Evolutionary conservation across 2,888 invertebrate species (phyloP).

Genomic region (Zootermopsis nevadensis): DNA sequence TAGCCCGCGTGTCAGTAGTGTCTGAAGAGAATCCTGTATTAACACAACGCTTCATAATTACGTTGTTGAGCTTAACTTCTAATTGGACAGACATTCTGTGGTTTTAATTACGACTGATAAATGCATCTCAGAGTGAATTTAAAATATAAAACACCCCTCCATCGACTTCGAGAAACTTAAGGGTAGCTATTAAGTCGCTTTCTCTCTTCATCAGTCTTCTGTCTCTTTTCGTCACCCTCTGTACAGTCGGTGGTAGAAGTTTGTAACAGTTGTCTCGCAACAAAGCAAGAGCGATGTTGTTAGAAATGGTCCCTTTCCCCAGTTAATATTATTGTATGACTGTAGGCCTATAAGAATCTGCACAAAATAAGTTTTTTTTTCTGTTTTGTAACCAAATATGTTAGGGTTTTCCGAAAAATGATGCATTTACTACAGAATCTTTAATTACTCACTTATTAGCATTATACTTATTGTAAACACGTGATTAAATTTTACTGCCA

Average conservation of each 20-base stretch:
- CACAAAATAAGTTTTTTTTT: no score
- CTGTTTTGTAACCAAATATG: no score
- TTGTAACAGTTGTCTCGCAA: background rate
- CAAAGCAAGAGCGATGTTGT: background rate
- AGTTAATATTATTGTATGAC: background rate
- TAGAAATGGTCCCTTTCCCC: background rate
- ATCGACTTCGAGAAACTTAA: conserved; percentile 1
- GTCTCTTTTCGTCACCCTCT: background rate
- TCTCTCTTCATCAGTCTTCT: background rate
- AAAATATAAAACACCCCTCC: background rate
- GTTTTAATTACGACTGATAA: conserved; percentile 22
- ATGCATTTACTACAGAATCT: no score
- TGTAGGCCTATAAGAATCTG: no score
- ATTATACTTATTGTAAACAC: no score
- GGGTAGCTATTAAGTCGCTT: background rate
- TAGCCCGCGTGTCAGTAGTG: no score
- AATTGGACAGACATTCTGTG: background rate
- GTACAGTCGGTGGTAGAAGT: background rate
- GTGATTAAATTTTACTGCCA: no score
- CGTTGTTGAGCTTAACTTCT: background rate
- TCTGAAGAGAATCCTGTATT: no score
- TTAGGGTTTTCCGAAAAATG: no score
- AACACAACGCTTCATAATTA: no score
- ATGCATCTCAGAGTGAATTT: background rate
- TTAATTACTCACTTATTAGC: no score